Evolutionary conservation across 1,140 invertebrate species (phyloP).

Genomic region (Sitophilus oryzae): DNA sequence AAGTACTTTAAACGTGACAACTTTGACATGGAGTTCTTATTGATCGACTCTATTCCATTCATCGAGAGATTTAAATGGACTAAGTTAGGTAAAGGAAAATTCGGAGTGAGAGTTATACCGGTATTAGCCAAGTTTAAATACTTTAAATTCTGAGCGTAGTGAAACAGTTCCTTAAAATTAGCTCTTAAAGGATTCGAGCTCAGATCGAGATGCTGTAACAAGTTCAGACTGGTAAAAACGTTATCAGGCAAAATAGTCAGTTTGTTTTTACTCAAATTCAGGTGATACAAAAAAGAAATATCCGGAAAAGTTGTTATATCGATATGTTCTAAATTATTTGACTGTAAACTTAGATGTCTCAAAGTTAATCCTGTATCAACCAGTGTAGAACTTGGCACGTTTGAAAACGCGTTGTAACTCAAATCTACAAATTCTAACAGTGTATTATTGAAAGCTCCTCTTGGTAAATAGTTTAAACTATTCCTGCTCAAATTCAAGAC

Average conservation of each 20-base stretch:
- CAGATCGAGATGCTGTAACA: constrained; percentile 71
- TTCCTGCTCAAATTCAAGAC: constrained; percentile 73
- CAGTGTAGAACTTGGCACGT: constrained; percentile 65
- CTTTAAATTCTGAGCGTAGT: constrained; percentile 74
- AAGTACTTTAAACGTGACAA: constrained; percentile 58
- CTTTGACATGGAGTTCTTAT: constrained; percentile 56
- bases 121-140: constrained; percentile 68
- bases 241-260: constrained; percentile 82
- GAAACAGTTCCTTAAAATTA: constrained; percentile 85
- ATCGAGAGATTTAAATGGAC: constrained; percentile 69
- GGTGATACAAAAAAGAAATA: constrained; percentile 68
- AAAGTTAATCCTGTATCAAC: constrained; percentile 69
- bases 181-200: constrained; percentile 75
- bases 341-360: constrained; percentile 67
- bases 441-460: constrained; percentile 75
- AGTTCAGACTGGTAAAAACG: constrained; percentile 75
- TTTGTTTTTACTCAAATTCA: constrained; percentile 75
- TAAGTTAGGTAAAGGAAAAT: constrained; percentile 64
- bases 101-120: constrained; percentile 66
- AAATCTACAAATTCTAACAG: constrained; percentile 74
- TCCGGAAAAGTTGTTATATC: constrained; percentile 82
- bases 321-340: constrained; percentile 79
- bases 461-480: constrained; percentile 65
- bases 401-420: constrained; percentile 69
- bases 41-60: constrained; percentile 61